phyloP scores from a whole-genome alignment of 2,113 vertebrate species.

The Heloderma charlesbogerti region DNA sequence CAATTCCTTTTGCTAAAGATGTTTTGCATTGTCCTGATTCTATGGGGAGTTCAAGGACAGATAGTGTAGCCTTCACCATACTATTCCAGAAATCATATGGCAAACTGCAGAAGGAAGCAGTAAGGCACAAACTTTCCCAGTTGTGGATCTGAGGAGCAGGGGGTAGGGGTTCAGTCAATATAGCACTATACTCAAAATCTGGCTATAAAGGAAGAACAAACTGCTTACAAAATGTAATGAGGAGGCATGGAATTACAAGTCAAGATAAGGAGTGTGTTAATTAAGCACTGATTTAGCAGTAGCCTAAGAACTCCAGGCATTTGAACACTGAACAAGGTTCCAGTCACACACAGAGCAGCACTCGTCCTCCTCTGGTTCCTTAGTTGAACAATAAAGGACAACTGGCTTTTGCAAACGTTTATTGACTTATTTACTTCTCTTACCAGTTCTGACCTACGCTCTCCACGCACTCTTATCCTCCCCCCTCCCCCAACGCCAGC shows the following conservation, averaged over 20 bases:
- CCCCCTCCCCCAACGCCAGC: not conserved
- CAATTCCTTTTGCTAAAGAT: not conserved
- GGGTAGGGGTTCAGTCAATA: not conserved
- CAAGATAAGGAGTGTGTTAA: too few species aligned
- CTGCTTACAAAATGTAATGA: not conserved
- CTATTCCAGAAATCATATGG: not conserved
- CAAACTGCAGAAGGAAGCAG: not conserved
- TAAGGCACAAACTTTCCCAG: not conserved
- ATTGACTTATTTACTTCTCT: slow-evolving; percentile 44
- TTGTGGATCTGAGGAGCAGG: not conserved
- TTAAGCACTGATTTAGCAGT: too few species aligned
- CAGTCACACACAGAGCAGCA: not conserved
- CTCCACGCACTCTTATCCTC: slow-evolving; percentile 13
- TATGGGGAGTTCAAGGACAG: not conserved
- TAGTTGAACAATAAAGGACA: not conserved
- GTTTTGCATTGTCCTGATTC: not conserved
- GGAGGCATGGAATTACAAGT: not conserved
- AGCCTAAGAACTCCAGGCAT: not conserved
- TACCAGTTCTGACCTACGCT: slow-evolving; percentile 38
- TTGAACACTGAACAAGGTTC: not conserved
- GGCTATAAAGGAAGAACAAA: not conserved
- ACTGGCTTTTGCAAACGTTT: slow-evolving; percentile 46
- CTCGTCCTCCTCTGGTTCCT: not conserved
- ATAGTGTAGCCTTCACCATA: not conserved
- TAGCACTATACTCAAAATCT: not conserved